A percentile compares a stretch with the other conserved stretches of the same genome.
These are phyloP conservation scores for Hirtodrosophila duncani DNA, from an alignment of 2,888 invertebrate species.

Conservation along the genomic window DNA sequence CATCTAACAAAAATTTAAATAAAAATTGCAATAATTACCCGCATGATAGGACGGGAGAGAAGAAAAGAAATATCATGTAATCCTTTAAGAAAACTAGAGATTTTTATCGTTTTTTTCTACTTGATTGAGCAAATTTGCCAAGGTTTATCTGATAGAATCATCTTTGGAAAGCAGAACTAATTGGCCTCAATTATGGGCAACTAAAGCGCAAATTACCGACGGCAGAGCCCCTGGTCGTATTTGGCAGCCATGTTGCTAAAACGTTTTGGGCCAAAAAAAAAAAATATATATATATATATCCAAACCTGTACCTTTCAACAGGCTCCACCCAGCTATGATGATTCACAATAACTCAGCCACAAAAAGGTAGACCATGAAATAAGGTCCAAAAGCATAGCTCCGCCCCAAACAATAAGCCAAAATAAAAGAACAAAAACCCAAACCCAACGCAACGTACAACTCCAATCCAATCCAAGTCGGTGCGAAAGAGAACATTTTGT, in stretches of 20 bases:
- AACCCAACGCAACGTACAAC: constrained; percentile 35
- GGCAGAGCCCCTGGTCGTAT: constrained; percentile 24
- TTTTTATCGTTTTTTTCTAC: constrained; percentile 26
- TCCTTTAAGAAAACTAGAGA: constrained; percentile 58
- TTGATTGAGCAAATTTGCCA: constrained; percentile 50
- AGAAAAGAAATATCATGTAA: constrained; percentile 39
- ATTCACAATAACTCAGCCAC: constrained; percentile 36
- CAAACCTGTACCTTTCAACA: constrained; percentile 9
- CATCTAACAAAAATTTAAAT: constrained; percentile 35
- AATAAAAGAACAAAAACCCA: constrained; percentile 34
- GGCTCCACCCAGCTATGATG: constrained; percentile 52
- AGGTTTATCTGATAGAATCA: constrained; percentile 21
- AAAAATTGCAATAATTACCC: constrained; percentile 57
- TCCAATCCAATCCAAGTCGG: constrained; percentile 27
- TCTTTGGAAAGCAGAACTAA: too few species aligned
- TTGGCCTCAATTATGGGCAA: constrained; percentile 29
- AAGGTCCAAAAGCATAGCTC: constrained; percentile 49
- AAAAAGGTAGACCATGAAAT: constrained; percentile 40
- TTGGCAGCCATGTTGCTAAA: too few species aligned
- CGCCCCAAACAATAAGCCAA: constrained; percentile 48
- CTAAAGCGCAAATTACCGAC: constrained; percentile 52
- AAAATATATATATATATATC: too few species aligned
- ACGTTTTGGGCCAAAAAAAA: too few species aligned
- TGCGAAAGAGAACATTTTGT: constrained; percentile 49
- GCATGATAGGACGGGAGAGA: constrained; percentile 40